These are phyloP conservation scores for Eumacrocentrus americanus DNA, from an alignment of 2,888 invertebrate species.

Conservation along the genomic window DNA sequence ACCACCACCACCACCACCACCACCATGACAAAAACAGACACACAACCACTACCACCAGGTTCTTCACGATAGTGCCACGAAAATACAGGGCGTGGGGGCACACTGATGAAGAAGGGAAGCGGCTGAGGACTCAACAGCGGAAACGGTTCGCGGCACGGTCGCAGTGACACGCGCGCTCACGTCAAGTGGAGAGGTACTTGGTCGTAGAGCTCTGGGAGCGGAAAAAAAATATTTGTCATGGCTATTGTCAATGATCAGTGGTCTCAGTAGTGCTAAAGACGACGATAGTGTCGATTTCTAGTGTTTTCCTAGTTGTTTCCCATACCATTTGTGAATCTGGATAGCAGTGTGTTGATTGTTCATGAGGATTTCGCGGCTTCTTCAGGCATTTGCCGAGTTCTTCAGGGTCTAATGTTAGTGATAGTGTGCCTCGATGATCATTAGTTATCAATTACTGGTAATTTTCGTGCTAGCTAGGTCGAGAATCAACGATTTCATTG, in stretches of 20 bases:
- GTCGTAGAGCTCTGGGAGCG: background rate
- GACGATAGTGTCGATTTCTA: background rate
- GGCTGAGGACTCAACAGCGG: slow-evolving; percentile 53
- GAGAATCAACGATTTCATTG: background rate
- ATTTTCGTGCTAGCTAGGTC: too few species aligned
- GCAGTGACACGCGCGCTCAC: slow-evolving; percentile 61
- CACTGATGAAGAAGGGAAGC: slow-evolving; percentile 30
- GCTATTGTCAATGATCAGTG: background rate
- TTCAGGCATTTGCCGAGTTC: too few species aligned
- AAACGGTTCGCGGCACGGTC: slow-evolving; percentile 59
- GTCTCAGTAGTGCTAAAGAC: background rate
- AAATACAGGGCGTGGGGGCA: slow-evolving; percentile 4
- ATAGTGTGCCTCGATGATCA: background rate
- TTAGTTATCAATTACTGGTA: too few species aligned
- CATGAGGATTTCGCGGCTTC: background rate
- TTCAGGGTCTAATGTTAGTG: too few species aligned
- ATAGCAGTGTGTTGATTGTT: background rate
- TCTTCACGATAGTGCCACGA: slow-evolving; percentile 7
- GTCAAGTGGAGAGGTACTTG: slow-evolving; percentile 54
- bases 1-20: slow-evolving; percentile 33
- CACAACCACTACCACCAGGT: slow-evolving; percentile 46
- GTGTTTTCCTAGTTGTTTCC: background rate
- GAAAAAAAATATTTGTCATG: background rate
- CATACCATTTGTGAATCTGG: background rate
- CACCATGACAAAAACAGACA: slow-evolving; percentile 7